Evolutionary conservation across 2,888 invertebrate species (phyloP).

Genomic region (Prionchulus punctatus): DNA sequence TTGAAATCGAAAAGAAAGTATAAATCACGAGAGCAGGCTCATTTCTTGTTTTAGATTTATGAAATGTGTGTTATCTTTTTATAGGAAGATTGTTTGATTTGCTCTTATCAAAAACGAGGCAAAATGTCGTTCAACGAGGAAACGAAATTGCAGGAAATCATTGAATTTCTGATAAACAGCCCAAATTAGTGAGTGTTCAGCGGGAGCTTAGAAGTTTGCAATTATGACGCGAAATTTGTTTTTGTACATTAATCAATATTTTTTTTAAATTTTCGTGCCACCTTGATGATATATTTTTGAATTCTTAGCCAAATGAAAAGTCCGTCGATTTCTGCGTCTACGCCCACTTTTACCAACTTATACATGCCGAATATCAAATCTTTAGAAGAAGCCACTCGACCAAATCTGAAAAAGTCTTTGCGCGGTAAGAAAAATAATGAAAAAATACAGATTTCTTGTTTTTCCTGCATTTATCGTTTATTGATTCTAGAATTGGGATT

Average conservation of each 20-base stretch:
- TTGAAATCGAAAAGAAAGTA: conserved; percentile 67
- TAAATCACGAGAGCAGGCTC: not conserved
- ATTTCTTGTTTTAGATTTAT: not conserved
- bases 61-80: not conserved
- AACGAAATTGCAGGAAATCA: conserved; percentile 57
- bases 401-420: conserved; percentile 70
- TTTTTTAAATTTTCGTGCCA: not conserved
- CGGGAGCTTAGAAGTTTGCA: not conserved
- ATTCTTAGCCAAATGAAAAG: conserved; percentile 59
- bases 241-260: no score
- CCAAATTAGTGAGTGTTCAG: conserved; percentile 44
- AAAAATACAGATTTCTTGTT: not conserved
- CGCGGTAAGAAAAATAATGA: not conserved
- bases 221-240: no score
- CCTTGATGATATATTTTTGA: not conserved
- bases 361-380: conserved; percentile 82
- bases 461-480: conserved; percentile 11
- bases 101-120: conserved; percentile 38
- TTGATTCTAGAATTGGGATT: conserved; percentile 57
- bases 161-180: conserved; percentile 59
- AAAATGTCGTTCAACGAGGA: conserved; percentile 34
- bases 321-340: conserved; percentile 56
- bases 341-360: conserved; percentile 71
- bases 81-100: conserved; percentile 61
- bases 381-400: conserved; percentile 70